phyloP scores from a whole-genome alignment of 1,140 invertebrate species.

The Linepithema humile region DNA sequence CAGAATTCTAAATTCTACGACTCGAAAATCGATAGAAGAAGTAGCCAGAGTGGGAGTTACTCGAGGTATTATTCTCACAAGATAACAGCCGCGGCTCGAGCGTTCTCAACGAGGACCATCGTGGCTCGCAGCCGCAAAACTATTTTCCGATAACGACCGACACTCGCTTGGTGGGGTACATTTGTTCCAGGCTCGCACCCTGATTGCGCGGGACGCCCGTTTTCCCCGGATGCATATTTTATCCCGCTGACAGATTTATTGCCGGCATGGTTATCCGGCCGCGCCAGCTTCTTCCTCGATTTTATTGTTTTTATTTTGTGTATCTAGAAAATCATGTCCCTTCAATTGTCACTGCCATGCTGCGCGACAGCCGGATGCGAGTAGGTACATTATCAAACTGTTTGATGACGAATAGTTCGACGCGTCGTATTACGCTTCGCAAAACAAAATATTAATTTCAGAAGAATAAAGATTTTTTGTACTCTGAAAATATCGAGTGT shows the following conservation, averaged over 20 bases:
- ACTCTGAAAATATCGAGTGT: background rate
- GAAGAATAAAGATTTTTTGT: background rate
- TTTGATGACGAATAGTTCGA: constrained; percentile 2
- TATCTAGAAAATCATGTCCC: constrained; percentile 46
- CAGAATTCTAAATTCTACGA: constrained; percentile 2
- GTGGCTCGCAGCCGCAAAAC: constrained; percentile 72
- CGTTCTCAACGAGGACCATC: constrained; percentile 40
- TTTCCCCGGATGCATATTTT: constrained; percentile 77
- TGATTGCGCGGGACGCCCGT: constrained; percentile 72
- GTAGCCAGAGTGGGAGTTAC: constrained; percentile 12
- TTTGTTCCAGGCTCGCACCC: constrained; percentile 76
- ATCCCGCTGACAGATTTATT: constrained; percentile 78
- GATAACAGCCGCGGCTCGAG: no score
- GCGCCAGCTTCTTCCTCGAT: constrained; percentile 71
- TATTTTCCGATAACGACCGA: constrained; percentile 79
- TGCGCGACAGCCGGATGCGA: constrained; percentile 5
- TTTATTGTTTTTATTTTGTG: constrained; percentile 73
- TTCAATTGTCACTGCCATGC: constrained; percentile 52
- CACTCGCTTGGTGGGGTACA: constrained; percentile 70
- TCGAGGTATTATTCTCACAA: constrained; percentile 46
- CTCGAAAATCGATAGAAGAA: constrained; percentile 9
- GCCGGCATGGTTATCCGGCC: constrained; percentile 70
- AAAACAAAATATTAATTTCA: constrained; percentile 25
- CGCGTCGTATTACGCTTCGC: background rate
- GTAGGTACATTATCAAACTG: constrained; percentile 59